A percentile compares a stretch with the other conserved stretches of the same genome.
Evolutionary conservation across 2,113 vertebrate species (phyloP).

Genomic region (Laticauda laticaudata): DNA sequence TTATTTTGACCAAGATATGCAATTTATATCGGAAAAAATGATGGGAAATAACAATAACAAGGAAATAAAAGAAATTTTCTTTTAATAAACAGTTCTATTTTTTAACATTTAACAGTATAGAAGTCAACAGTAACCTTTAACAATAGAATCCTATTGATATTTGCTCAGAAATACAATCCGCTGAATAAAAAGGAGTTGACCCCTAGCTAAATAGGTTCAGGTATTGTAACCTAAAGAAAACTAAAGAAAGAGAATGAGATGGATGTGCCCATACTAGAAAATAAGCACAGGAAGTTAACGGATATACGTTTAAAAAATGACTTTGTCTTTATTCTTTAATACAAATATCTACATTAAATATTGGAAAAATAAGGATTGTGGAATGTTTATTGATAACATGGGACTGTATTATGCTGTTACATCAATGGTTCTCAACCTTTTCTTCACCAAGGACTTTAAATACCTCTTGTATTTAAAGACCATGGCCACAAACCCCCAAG

Average conservation of each 20-base stretch:
- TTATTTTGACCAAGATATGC: constrained; percentile 20
- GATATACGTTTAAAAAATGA: not conserved
- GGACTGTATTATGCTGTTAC: not conserved
- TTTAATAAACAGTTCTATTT: not conserved
- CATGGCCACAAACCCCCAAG: too few species aligned
- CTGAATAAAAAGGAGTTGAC: not conserved
- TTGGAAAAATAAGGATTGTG: not conserved
- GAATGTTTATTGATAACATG: too few species aligned
- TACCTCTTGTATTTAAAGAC: too few species aligned
- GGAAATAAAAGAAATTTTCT: not conserved
- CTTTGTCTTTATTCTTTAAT: not conserved
- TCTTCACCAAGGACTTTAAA: too few species aligned
- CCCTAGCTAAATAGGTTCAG: not conserved
- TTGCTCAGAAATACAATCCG: not conserved
- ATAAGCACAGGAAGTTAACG: not conserved
- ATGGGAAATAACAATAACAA: not conserved
- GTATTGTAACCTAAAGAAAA: not conserved
- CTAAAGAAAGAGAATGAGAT: not conserved
- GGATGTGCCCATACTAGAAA: not conserved
- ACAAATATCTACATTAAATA: not conserved
- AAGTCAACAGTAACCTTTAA: not conserved
- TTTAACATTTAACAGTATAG: not conserved
- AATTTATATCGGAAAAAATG: constrained; percentile 17
- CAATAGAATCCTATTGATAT: not conserved
- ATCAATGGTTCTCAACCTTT: not conserved